A percentile compares a stretch with the other conserved stretches of the same genome.
Evolutionary conservation across 2,888 invertebrate genomes (phyloP).

Genomic region (Desoria tigrina): DNA sequence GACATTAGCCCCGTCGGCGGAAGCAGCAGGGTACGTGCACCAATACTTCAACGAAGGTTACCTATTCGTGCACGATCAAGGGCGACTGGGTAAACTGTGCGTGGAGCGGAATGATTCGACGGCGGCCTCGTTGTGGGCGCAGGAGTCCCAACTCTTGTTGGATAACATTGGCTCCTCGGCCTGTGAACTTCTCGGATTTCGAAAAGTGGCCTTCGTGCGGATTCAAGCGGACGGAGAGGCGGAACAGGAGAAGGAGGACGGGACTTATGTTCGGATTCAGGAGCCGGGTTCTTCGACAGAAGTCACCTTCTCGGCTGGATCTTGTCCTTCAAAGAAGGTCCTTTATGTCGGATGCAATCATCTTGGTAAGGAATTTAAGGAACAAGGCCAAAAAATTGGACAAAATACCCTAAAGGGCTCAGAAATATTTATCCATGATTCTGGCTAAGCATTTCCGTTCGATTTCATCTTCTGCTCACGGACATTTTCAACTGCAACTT

Average conservation of each 20-base stretch:
- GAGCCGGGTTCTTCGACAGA: slow-evolving; percentile 74
- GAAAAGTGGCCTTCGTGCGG: slow-evolving; percentile 71
- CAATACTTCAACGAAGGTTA: slow-evolving; percentile 73
- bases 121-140: slow-evolving; percentile 43
- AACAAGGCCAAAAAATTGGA: too few relatives aligned
- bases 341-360: slow-evolving; percentile 77
- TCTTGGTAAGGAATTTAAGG: slow-evolving; percentile 63
- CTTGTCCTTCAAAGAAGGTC: slow-evolving; percentile 74
- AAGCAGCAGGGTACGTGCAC: slow-evolving; percentile 58
- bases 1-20: slow-evolving; percentile 71
- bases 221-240: slow-evolving; percentile 64
- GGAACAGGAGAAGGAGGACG: slow-evolving; percentile 52
- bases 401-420: too few relatives aligned
- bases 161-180: slow-evolving; percentile 52
- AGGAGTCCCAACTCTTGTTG: slow-evolving; percentile 47
- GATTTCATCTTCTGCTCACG: too few relatives aligned
- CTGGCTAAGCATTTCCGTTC: too few relatives aligned
- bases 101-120: slow-evolving; percentile 48
- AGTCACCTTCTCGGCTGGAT: slow-evolving; percentile 76
- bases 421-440: too few relatives aligned
- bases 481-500: too few relatives aligned
- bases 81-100: slow-evolving; percentile 50
- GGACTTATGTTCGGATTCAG: slow-evolving; percentile 77
- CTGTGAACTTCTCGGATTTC: slow-evolving; percentile 56
- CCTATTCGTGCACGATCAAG: slow-evolving; percentile 75